Evolutionary conservation across 2,113 vertebrate genomes (phyloP).

Genomic region (Spermophilus dauricus): DNA sequence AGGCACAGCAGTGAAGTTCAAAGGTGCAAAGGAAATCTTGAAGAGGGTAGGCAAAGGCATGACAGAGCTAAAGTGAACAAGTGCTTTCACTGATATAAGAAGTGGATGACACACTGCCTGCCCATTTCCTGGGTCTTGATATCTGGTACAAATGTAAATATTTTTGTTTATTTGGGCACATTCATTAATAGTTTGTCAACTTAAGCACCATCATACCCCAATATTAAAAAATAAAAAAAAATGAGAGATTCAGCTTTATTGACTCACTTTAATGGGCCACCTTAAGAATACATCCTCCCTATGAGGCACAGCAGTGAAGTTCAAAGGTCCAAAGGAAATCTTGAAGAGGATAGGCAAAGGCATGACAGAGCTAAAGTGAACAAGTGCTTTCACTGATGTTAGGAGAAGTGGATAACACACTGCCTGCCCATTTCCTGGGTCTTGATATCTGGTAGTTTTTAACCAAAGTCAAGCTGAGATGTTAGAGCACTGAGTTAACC

Average conservation of each 20-base stretch:
- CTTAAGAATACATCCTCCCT: background rate
- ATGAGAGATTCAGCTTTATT: background rate
- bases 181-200: conserved; percentile 8
- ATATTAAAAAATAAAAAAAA: background rate
- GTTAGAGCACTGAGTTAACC: background rate
- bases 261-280: conserved; percentile 69
- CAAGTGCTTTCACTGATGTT: background rate
- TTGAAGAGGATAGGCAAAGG: background rate
- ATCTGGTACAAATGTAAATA: background rate
- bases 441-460: background rate
- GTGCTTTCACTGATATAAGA: background rate
- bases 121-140: background rate
- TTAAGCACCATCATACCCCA: background rate
- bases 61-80: background rate
- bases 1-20: background rate
- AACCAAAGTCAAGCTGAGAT: background rate
- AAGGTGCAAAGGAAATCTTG: background rate
- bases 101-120: background rate
- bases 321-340: background rate
- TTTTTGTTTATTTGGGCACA: background rate
- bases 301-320: background rate
- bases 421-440: background rate
- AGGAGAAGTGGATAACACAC: background rate
- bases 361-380: background rate
- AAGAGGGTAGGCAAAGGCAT: background rate